A percentile compares a stretch with the other conserved stretches of the same genome.
These are phyloP conservation scores for Epinotia ramella DNA, from an alignment of 2,888 invertebrate species.

Conservation along the genomic window DNA sequence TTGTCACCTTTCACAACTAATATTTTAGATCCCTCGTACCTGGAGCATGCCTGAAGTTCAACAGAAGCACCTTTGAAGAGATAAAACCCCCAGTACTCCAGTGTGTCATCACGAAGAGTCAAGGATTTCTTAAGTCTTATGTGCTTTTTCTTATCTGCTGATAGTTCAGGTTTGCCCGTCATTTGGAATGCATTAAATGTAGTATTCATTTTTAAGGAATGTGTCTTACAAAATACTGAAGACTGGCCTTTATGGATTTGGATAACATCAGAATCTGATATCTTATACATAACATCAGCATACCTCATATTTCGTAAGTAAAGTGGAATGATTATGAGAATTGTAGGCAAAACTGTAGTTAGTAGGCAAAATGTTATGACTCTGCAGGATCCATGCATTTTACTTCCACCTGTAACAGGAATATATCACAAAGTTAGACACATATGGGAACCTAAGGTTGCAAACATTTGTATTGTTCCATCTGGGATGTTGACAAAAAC, in stretches of 20 bases:
- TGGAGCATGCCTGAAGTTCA: constrained; percentile 91
- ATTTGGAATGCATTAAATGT: constrained; percentile 90
- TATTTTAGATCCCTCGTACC: constrained; percentile 91
- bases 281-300: constrained; percentile 90
- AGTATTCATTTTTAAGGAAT: constrained; percentile 91
- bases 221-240: constrained; percentile 92
- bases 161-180: constrained; percentile 88
- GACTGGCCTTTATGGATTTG: constrained; percentile 94
- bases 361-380: constrained; percentile 91
- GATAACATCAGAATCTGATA: constrained; percentile 94
- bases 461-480: no score
- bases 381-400: constrained; percentile 92
- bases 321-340: constrained; percentile 90
- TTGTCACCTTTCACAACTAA: constrained; percentile 93
- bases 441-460: background rate
- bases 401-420: constrained; percentile 85
- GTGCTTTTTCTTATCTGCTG: constrained; percentile 88
- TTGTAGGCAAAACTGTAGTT: constrained; percentile 90
- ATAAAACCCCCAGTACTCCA: constrained; percentile 96
- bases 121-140: constrained; percentile 92
- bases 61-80: constrained; percentile 91
- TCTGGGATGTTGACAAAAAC: no score
- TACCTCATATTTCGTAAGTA: constrained; percentile 91
- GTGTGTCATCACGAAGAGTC: constrained; percentile 92
- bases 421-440: background rate